These are phyloP conservation scores for Ditylenchus dipsaci DNA, from an alignment of 1,140 invertebrate species.

Conservation along the genomic window DNA sequence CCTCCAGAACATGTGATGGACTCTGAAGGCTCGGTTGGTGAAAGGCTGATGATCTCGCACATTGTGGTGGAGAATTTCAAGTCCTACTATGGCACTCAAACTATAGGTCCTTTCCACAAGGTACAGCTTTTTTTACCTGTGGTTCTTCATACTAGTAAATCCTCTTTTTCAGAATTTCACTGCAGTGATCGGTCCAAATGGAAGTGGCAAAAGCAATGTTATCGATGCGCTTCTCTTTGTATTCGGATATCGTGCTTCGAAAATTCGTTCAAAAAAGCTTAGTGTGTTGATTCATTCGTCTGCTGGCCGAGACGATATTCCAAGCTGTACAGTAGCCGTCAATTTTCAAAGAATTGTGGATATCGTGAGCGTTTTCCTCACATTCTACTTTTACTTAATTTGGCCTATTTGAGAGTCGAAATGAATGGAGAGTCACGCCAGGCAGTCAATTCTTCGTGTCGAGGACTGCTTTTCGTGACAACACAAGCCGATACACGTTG, in stretches of 20 bases:
- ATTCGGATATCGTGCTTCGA: constrained; percentile 81
- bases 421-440: constrained; percentile 64
- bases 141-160: too few species aligned
- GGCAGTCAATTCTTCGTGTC: constrained; percentile 77
- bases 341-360: constrained; percentile 83
- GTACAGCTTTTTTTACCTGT: too few species aligned
- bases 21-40: constrained; percentile 26
- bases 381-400: not conserved
- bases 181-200: constrained; percentile 94
- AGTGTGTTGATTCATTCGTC: constrained; percentile 90
- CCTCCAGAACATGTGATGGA: constrained; percentile 11
- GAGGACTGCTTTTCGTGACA: constrained; percentile 80
- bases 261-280: constrained; percentile 92
- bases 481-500: constrained; percentile 66
- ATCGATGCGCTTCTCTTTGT: too few species aligned
- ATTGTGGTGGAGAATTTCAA: constrained; percentile 94
- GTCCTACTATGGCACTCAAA: constrained; percentile 89
- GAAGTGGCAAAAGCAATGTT: constrained; percentile 95
- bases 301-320: constrained; percentile 72
- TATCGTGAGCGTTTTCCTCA: constrained; percentile 18
- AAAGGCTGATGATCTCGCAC: constrained; percentile 78
- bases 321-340: constrained; percentile 78
- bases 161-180: constrained; percentile 80
- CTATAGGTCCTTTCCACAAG: too few species aligned
- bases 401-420: not conserved